Base-by-base conservation (phyloP, 2,797 vertebrate species). In the Coracias cyanogaster region DNA sequence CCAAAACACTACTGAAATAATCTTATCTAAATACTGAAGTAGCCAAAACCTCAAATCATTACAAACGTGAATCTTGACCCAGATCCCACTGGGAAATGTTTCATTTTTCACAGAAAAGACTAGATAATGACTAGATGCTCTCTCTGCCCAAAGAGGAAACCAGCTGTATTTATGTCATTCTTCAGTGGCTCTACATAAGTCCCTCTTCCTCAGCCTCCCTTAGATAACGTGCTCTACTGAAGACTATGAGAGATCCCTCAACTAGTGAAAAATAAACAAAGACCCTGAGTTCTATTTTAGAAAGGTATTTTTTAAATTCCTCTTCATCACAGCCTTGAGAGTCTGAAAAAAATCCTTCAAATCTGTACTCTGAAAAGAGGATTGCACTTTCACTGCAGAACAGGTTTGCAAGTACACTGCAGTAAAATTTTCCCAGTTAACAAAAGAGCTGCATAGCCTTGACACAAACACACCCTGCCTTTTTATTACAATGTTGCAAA, bases 351-450 rank as follows among this genome's bases (percentile, higher is more conserved):
- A 87, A 60, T 57, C 78, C 62, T 88, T 96, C 83, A 86, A 74
- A 82, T 80, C 84, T 94, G 35, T 88, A 67, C 77, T 95, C 65
- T 54, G 43, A 62, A 61, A 66, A 82, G 39, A 96, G 61, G 69
- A 86, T 66, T 48, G 33, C 61, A 95, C 61, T 84, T 86, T 93
- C 80, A 55, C 72, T 93, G 73, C 74, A 97, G 91, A 96, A 87
- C 52, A 89, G 60, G 94, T 94, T 64, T 87, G 62, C 91, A 95
- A 96, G 49, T 52, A 95, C 79, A 95, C 52, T 37, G 57, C 91
- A 96, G 95, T 89, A 89, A 96, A 96, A 95, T 96, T 48, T 92
- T 79, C 73, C 81, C 82, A 54, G 81, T 95, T 96, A 96, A 95
- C 85, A 81, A 92, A 95, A 92, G 70, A 97, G 73, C 82, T 88